Conservation (phyloP, 2,797 vertebrate species). For the Silurus aristotelis region DNA sequence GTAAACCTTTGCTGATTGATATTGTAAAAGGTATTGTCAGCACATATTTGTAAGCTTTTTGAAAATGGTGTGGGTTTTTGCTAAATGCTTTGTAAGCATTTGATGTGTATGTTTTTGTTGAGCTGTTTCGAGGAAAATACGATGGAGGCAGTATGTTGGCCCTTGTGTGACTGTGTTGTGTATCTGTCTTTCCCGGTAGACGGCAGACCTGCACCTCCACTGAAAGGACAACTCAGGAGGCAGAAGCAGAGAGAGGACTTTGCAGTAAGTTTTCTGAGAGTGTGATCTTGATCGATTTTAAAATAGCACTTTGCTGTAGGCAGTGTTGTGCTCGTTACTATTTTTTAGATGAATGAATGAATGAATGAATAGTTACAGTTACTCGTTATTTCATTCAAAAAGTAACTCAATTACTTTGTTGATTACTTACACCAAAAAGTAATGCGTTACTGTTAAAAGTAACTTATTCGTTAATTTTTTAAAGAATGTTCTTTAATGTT, state of each 20-base stretch:
- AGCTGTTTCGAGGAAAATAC: background rate
- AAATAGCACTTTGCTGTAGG: too few relatives aligned
- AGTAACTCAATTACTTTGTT: too few relatives aligned
- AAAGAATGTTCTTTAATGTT: too few relatives aligned
- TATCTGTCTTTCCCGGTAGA: slow-evolving; percentile 66
- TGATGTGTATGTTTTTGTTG: background rate
- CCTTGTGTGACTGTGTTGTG: background rate
- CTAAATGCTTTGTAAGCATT: background rate
- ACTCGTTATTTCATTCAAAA: too few relatives aligned
- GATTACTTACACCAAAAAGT: too few relatives aligned
- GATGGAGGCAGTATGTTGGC: background rate
- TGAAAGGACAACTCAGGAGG: slow-evolving; percentile 81
- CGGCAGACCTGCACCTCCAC: slow-evolving; percentile 78
- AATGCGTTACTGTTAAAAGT: too few relatives aligned
- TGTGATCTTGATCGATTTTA: background rate
- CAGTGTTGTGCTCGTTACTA: too few relatives aligned
- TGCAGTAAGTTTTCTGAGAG: slow-evolving; percentile 72
- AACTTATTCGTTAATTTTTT: too few relatives aligned
- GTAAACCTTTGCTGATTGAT: background rate
- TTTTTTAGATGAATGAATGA: too few relatives aligned
- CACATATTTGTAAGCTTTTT: background rate
- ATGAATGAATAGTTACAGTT: too few relatives aligned
- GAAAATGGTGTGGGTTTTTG: background rate
- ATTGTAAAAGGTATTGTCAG: background rate
- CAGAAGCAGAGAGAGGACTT: slow-evolving; percentile 73